These are phyloP conservation scores for Diacarnus erythraeanus DNA, from an alignment of 37 sponge, comb jelly and placozoan genomes.

Conservation along the genomic window DNA sequence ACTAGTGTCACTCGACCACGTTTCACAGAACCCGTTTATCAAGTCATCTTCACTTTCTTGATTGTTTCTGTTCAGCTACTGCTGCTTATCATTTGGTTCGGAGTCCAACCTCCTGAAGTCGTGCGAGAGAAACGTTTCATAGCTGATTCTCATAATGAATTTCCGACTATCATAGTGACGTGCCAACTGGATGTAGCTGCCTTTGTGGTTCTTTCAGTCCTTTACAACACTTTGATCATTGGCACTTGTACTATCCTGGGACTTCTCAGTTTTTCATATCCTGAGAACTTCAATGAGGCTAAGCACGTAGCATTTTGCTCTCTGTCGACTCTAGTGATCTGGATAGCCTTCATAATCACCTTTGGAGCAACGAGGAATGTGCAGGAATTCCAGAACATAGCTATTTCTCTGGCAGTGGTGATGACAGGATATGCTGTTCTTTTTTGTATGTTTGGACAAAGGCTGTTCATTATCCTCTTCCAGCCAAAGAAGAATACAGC, in stretches of 20 bases:
- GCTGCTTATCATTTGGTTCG: constrained; percentile 36
- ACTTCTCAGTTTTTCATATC: constrained; percentile 60
- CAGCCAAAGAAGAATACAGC: constrained; percentile 24
- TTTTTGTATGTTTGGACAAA: constrained; percentile 54
- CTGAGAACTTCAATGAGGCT: constrained; percentile 81
- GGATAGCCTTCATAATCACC: constrained; percentile 54
- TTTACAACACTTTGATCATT: constrained; percentile 58
- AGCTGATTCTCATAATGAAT: background rate
- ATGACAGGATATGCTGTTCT: constrained; percentile 56
- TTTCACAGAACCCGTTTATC: constrained; percentile 60
- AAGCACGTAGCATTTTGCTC: constrained; percentile 64
- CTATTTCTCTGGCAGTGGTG: constrained; percentile 37
- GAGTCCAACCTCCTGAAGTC: constrained; percentile 16
- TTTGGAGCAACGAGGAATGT: constrained; percentile 37
- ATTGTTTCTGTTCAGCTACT: constrained; percentile 48
- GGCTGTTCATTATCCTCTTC: constrained; percentile 64
- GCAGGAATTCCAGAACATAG: constrained; percentile 41
- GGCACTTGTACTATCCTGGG: constrained; percentile 58
- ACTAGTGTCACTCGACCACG: constrained; percentile 22
- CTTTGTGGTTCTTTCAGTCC: constrained; percentile 34
- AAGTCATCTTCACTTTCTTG: constrained; percentile 61
- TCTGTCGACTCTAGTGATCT: constrained; percentile 55
- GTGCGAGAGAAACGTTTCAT: background rate
- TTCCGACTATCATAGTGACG: constrained; percentile 47
- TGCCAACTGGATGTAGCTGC: constrained; percentile 26